These are phyloP conservation scores for Desoria tigrina DNA, from an alignment of 2,888 invertebrate species.

Conservation along the genomic window DNA sequence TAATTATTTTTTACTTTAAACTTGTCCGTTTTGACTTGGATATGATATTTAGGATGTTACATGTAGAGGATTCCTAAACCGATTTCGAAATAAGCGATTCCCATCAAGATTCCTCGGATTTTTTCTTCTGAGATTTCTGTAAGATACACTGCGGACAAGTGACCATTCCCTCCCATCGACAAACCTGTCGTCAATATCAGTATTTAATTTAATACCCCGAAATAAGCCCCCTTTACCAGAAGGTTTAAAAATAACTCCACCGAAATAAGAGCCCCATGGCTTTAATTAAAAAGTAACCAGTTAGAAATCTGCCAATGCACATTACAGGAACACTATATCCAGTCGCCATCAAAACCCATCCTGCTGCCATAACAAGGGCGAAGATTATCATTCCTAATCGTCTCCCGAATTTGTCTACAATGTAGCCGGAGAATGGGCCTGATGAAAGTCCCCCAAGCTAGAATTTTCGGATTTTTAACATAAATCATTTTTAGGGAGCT, in stretches of 20 bases:
- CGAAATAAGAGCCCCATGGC: too few species aligned
- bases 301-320: constrained; percentile 58
- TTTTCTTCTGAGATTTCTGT: constrained; percentile 82
- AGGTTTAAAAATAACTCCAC: too few species aligned
- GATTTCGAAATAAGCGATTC: constrained; percentile 25
- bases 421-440: constrained; percentile 41
- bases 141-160: constrained; percentile 81
- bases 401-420: constrained; percentile 41
- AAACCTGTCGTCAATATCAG: too few species aligned
- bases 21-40: too few species aligned
- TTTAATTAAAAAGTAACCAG: constrained; percentile 34
- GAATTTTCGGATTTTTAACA: too few species aligned
- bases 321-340: constrained; percentile 56
- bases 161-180: constrained; percentile 79
- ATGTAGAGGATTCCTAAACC: constrained; percentile 43
- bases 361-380: constrained; percentile 56
- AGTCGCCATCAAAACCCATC: constrained; percentile 57
- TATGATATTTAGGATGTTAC: too few species aligned
- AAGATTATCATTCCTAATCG: constrained; percentile 33
- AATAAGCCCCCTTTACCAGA: too few species aligned
- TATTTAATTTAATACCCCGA: too few species aligned
- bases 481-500: too few species aligned
- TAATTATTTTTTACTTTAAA: too few species aligned
- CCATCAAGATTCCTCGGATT: constrained; percentile 61
- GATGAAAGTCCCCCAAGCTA: constrained; percentile 34